A percentile compares a stretch with the other conserved stretches of the same genome.
phyloP scores from a whole-genome alignment of 2,113 vertebrate species.

The Machaerirhynchus nigripectus region DNA sequence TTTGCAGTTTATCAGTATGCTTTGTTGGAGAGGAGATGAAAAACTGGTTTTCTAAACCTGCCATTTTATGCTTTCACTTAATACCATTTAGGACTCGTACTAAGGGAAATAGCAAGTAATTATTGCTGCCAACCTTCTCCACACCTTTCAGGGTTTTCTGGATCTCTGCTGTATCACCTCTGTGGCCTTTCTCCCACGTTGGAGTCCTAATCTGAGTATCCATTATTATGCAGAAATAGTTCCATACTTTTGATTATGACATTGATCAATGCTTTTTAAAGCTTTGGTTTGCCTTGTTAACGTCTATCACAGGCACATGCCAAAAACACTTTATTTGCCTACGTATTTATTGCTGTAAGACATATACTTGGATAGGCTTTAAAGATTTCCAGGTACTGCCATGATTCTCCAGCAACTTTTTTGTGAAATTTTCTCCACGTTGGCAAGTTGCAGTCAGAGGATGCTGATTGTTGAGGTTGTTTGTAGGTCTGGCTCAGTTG shows the following conservation, averaged over 20 bases:
- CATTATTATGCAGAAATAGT: background rate
- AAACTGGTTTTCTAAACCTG: background rate
- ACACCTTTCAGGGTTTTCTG: background rate
- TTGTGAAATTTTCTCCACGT: background rate
- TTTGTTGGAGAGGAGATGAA: background rate
- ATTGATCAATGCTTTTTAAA: background rate
- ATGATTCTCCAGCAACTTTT: slow-evolving; percentile 2
- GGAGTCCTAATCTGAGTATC: background rate
- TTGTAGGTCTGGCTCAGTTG: background rate
- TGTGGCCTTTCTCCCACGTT: background rate
- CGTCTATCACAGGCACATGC: background rate
- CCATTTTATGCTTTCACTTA: background rate
- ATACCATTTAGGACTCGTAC: background rate
- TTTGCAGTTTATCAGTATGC: background rate
- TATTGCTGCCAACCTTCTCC: background rate
- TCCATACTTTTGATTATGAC: background rate
- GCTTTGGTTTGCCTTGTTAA: background rate
- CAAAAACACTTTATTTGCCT: slow-evolving; percentile 20
- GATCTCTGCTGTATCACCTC: background rate
- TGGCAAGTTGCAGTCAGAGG: background rate
- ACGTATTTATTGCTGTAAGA: slow-evolving; percentile 22
- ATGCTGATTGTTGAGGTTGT: background rate
- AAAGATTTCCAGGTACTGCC: slow-evolving; percentile 32
- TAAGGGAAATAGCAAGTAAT: background rate
- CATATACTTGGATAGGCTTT: background rate